Base-by-base conservation (phyloP, 1,140 invertebrate genomes). In the Zaprionus capensis region DNA sequence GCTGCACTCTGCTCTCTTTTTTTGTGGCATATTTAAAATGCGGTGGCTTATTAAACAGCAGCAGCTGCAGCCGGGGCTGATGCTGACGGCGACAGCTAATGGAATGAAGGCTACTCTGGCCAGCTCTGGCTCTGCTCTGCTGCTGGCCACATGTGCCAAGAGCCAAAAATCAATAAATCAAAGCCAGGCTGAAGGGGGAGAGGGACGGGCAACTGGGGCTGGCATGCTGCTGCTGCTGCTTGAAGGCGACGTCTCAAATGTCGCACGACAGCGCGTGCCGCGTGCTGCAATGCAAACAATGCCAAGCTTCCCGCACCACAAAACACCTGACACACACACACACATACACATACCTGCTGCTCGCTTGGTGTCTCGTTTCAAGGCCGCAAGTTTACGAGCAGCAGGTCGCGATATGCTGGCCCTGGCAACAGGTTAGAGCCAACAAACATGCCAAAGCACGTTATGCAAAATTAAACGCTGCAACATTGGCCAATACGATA, bases 141-240 rank as follows among this genome's bases (percentile, higher is more conserved):
- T 44, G 61, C 71, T 61, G 49, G 81, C 78, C 85, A 85, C 91
- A 80, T 82, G 91, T 82, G 80, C 76, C 64, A 59, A 67, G 73
- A 69, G 66, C 87, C 53, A n/a, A 81, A 86, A 90, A 90, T 90
- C 86, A 90, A 90, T 90, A 90, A 90, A 90, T 90, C 86, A 90
- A 86, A 90, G 86, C 80, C 46, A 67, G 75, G 58, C 81, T 34
- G 61, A 34, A 51, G 17, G 26, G 28, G 44, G 34, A 53, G 28
- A 17, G 41, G 24, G 24, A n/a, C n/a, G n/a, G 69, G 24, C 9
- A 38, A 22, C 22, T 14, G 51, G 22, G 7, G 38, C 38, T 41
- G 38, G 38, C 15, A n/a, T 44, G 41, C 41, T n/a, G 38, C 15
- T 41, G 15, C 15, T 41, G 38, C n/a, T 81, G 31, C 84, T 78